Conservation (phyloP, 64 coral and sea anemone genomes). For the Actinia tenebrosa region DNA sequence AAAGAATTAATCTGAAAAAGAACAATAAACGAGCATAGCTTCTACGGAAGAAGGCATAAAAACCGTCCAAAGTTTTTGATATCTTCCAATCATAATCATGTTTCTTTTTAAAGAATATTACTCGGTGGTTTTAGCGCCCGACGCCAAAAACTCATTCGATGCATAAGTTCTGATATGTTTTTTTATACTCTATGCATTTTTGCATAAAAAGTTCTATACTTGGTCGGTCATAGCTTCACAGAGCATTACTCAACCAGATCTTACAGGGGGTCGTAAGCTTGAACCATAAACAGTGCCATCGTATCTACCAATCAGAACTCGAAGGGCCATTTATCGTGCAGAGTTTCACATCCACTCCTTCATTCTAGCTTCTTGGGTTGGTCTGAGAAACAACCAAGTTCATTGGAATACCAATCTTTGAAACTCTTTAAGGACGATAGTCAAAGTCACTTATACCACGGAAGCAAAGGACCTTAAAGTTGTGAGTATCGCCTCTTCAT, state of each 20-base stretch:
- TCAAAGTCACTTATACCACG: not conserved
- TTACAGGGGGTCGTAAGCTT: not conserved
- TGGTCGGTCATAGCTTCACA: not conserved
- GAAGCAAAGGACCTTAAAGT: not conserved
- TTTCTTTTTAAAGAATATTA: too few species aligned
- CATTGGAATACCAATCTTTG: not conserved
- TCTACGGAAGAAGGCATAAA: not conserved
- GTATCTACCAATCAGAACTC: not conserved
- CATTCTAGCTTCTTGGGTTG: not conserved
- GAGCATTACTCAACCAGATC: not conserved
- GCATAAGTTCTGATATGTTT: too few species aligned
- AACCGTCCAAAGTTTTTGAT: not conserved
- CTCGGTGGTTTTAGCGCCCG: too few species aligned
- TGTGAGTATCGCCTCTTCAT: not conserved
- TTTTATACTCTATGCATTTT: not conserved
- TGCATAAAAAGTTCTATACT: not conserved
- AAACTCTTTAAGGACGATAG: not conserved
- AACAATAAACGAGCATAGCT: not conserved
- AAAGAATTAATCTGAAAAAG: not conserved
- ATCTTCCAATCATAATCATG: too few species aligned
- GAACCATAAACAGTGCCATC: not conserved
- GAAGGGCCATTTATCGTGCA: not conserved
- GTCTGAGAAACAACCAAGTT: not conserved
- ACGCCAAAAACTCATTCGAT: too few species aligned
- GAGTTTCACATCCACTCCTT: not conserved